Evolutionary conservation across 2,113 vertebrate species (phyloP), one percentile per base, ranked within the genome.

Genomic region (Quiscalus mexicanus): DNA sequence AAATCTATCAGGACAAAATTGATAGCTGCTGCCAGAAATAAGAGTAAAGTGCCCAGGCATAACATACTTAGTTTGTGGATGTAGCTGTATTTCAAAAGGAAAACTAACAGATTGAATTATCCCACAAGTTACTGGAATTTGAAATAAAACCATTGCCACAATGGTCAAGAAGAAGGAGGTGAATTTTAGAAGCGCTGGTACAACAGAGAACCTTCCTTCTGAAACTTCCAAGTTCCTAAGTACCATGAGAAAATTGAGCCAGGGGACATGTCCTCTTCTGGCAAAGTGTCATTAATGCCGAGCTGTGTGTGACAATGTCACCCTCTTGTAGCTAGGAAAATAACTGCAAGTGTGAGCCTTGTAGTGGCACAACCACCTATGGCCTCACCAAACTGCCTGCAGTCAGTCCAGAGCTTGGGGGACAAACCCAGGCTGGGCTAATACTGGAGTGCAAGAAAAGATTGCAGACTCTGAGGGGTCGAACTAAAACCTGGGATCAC

Each of bases 1-100:
- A 96, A 92, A 94, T 94, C 93, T 89, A 67, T 95, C 92, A 95
- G 90, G 77, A 93, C 87, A 97, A 97, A 98, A 97, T 23, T 94
- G 87, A 96, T 95, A 96, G 64, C 76, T 89, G 55, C 62, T 95
- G 79, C 84, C 58, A 87, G 79, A 96, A 96, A 60, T 11, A 82
- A 87, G 82, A 96, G 94, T 93, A 97, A 97, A 97, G 81, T 91
- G 49, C 90, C 42, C 44, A 55, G 86, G 71, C 56, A 87, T 79
- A 94, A 87, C 82, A 56, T 13, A 33, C 76, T 96, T 96, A 76
- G 78, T 60, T 55, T 84, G 69, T 92, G 76, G 67, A 71, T 42
- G 79, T 69, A 96, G 73, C 42, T 84, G 41, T 87, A 85, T 95
- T 86, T 96, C 90, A 84, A 79, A 94, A 94, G 69, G 35, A 90